These are phyloP conservation scores for Oxycera nigricornis DNA, from an alignment of 2,888 invertebrate genomes.

Conservation along the genomic window DNA sequence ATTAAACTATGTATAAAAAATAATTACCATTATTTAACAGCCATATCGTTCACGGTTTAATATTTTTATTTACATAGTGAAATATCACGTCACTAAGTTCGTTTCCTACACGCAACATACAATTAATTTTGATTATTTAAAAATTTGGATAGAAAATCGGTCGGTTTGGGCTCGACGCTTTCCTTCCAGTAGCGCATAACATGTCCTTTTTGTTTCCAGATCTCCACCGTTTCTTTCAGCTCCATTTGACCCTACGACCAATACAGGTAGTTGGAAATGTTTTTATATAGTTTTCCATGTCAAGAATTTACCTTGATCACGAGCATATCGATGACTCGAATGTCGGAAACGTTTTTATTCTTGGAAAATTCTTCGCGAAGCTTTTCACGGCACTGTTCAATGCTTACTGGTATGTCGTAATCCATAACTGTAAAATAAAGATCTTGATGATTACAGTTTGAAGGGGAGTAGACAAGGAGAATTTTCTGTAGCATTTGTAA, in stretches of 20 bases:
- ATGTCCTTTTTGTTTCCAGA: slow-evolving; percentile 90
- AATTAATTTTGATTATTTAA: slow-evolving; percentile 65
- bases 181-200: slow-evolving; percentile 90
- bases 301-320: slow-evolving; percentile 79
- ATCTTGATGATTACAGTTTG: too few species aligned
- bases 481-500: too few species aligned
- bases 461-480: too few species aligned
- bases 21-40: too few species aligned
- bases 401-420: slow-evolving; percentile 81
- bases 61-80: slow-evolving; percentile 17
- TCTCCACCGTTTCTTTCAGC: slow-evolving; percentile 81
- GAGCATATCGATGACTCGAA: slow-evolving; percentile 89
- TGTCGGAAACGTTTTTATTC: slow-evolving; percentile 79
- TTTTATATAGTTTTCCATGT: not conserved
- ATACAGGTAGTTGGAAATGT: not conserved
- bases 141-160: slow-evolving; percentile 92
- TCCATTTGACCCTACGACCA: slow-evolving; percentile 90
- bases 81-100: slow-evolving; percentile 21
- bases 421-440: slow-evolving; percentile 82
- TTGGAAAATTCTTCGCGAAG: slow-evolving; percentile 80
- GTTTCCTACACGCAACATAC: not conserved
- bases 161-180: slow-evolving; percentile 82
- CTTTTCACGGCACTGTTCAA: slow-evolving; percentile 73
- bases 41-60: too few species aligned
- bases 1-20: too few species aligned